Percentiles rank a stretch among this genome's conserved stretches.
phyloP scores from a whole-genome alignment of 2,113 vertebrate species.

The Cichladusa arquata region DNA sequence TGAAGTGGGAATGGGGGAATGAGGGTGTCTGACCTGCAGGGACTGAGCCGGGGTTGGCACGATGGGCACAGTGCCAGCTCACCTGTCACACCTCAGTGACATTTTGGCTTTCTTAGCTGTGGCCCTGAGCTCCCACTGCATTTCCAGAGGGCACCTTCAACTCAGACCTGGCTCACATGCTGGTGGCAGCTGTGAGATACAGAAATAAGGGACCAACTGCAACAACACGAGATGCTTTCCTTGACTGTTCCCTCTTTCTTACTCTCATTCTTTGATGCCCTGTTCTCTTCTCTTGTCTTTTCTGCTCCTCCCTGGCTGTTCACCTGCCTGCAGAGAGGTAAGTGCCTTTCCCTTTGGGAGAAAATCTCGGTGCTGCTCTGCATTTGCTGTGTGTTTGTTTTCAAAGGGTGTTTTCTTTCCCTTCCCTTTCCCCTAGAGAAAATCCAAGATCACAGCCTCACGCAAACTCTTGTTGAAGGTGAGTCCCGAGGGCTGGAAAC shows the following conservation, averaged over 20 bases:
- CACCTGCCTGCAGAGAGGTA: slow-evolving; percentile 67
- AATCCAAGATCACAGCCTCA: slow-evolving; percentile 93
- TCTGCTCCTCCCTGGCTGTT: not conserved
- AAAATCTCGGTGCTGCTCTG: not conserved
- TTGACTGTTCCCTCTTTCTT: not conserved
- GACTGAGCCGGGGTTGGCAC: not conserved
- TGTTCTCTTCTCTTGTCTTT: not conserved
- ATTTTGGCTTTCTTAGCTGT: not conserved
- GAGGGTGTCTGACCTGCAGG: fast-evolving
- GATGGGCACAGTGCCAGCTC: not conserved
- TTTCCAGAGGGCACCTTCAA: not conserved
- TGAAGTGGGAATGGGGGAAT: fast-evolving
- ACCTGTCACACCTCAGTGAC: not conserved
- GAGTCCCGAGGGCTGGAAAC: slow-evolving; percentile 48
- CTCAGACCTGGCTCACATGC: not conserved
- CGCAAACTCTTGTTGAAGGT: slow-evolving; percentile 93
- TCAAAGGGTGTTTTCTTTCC: not conserved
- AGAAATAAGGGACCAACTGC: not conserved
- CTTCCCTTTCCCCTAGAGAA: slow-evolving; percentile 70
- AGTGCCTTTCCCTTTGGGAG: not conserved
- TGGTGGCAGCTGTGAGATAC: not conserved
- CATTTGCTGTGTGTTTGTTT: not conserved
- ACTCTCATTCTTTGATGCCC: not conserved
- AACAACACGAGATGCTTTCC: not conserved
- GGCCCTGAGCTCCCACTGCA: not conserved